Evolutionary conservation across 2,113 vertebrate genomes (phyloP).

Genomic region (Petroica traversi): DNA sequence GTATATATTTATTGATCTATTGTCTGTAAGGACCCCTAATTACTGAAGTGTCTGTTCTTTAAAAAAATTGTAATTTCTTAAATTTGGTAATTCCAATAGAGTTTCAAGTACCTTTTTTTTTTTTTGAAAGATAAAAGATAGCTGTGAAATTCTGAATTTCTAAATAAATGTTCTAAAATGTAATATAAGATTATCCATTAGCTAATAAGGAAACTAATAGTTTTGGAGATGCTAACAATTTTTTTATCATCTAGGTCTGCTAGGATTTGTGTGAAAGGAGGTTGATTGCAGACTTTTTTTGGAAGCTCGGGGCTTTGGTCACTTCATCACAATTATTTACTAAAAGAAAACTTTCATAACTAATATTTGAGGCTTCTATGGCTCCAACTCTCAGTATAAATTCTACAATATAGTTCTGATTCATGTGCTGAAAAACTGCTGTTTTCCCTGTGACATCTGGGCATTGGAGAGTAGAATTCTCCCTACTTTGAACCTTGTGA

Average conservation of each 20-base stretch:
- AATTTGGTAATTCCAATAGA: not conserved
- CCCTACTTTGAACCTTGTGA: not conserved
- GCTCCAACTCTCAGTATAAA: not conserved
- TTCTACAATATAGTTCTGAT: not conserved
- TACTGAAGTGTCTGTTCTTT: not conserved
- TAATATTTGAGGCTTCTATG: not conserved
- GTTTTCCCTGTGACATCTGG: not conserved
- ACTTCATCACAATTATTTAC: not conserved
- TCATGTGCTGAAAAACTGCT: not conserved
- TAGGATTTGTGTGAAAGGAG: not conserved
- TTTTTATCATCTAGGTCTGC: not conserved
- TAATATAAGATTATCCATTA: not conserved
- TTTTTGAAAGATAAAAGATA: not conserved
- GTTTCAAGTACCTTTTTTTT: not conserved
- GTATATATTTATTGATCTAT: fast-evolving
- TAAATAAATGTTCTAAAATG: not conserved
- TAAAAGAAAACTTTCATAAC: not conserved
- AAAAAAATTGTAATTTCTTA: not conserved
- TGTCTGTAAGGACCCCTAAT: not conserved
- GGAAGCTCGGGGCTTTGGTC: not conserved
- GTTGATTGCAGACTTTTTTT: not conserved
- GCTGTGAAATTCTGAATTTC: not conserved
- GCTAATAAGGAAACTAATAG: not conserved
- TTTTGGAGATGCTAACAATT: not conserved
- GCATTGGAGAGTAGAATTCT: not conserved